phyloP scores from a whole-genome alignment of 2,888 invertebrate species.

The Idaea straminata region DNA sequence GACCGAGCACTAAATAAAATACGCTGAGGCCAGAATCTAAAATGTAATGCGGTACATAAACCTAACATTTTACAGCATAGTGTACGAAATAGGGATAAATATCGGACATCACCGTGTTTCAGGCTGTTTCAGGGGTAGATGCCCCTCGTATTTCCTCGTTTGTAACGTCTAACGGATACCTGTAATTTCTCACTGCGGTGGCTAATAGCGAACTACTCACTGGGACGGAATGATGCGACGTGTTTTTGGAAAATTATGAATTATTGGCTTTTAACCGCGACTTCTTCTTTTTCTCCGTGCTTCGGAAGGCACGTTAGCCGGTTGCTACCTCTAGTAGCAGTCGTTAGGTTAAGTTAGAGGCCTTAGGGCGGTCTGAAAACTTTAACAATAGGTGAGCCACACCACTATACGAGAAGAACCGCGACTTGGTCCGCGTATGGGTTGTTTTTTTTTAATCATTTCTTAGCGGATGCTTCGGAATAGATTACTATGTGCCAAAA shows the following conservation, averaged over 20 bases:
- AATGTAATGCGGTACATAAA: slow-evolving; percentile 10
- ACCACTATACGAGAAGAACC: too few species aligned
- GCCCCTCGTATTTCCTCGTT: slow-evolving; percentile 39
- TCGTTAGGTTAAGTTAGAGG: too few species aligned
- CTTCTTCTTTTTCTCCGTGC: too few species aligned
- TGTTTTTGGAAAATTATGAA: background rate
- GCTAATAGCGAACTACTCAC: slow-evolving; percentile 20
- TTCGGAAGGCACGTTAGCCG: too few species aligned
- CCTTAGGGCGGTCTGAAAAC: too few species aligned
- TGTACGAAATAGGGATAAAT: slow-evolving; percentile 19
- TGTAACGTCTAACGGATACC: slow-evolving; percentile 37
- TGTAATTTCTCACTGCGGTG: slow-evolving; percentile 36
- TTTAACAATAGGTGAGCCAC: too few species aligned
- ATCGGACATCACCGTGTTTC: slow-evolving; percentile 17
- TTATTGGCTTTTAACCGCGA: too few species aligned
- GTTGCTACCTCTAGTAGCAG: too few species aligned
- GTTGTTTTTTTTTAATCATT: too few species aligned
- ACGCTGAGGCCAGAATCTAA: slow-evolving; percentile 1
- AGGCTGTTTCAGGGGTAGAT: slow-evolving; percentile 9
- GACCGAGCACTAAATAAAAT: background rate
- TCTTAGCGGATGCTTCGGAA: too few species aligned
- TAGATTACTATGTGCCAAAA: too few species aligned
- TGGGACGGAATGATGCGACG: slow-evolving; percentile 20
- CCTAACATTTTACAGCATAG: slow-evolving; percentile 17
- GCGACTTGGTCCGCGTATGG: too few species aligned